Percentiles rank a stretch among this genome's conserved stretches.
Conservation (phyloP, 2,113 vertebrate species). For the Eonycteris spelaea region DNA sequence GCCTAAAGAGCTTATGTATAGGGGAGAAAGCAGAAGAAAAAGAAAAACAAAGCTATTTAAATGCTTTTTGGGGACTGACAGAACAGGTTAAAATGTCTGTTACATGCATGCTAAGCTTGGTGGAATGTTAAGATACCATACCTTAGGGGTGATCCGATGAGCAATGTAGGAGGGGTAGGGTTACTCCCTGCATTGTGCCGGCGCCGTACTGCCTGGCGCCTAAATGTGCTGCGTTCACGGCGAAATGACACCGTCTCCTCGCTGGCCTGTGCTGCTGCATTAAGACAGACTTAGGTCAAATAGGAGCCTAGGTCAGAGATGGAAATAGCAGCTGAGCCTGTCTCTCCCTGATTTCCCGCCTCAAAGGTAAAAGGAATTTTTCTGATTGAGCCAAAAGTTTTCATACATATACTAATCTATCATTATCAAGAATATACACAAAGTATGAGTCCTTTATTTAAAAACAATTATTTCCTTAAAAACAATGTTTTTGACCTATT, state of each 20-base stretch:
- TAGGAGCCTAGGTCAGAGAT: conserved; percentile 80
- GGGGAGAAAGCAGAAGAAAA: not conserved
- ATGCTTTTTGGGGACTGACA: conserved; percentile 71
- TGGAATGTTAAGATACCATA: conserved; percentile 87
- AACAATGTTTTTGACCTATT: not conserved
- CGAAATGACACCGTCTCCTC: conserved; percentile 97
- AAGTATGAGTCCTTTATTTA: not conserved
- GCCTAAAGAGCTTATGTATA: conserved; percentile 39
- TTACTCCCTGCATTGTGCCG: conserved; percentile 99
- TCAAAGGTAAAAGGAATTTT: conserved; percentile 26
- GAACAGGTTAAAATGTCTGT: conserved; percentile 64
- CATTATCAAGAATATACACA: not conserved
- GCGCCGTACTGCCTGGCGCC: conserved; percentile 97
- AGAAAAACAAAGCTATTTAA: conserved; percentile 8
- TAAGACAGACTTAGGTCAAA: conserved; percentile 91
- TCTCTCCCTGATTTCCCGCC: conserved; percentile 74
- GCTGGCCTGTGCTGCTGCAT: conserved; percentile 91
- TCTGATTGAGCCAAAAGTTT: not conserved
- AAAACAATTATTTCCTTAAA: not conserved
- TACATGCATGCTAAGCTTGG: conserved; percentile 83
- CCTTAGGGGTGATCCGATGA: conserved; percentile 99
- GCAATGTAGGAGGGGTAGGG: conserved; percentile 96
- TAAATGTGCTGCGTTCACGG: conserved; percentile 98
- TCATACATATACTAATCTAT: not conserved
- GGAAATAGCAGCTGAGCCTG: conserved; percentile 80